Conservation (phyloP, 1,140 invertebrate genomes). For the Temnothorax nylanderi region DNA sequence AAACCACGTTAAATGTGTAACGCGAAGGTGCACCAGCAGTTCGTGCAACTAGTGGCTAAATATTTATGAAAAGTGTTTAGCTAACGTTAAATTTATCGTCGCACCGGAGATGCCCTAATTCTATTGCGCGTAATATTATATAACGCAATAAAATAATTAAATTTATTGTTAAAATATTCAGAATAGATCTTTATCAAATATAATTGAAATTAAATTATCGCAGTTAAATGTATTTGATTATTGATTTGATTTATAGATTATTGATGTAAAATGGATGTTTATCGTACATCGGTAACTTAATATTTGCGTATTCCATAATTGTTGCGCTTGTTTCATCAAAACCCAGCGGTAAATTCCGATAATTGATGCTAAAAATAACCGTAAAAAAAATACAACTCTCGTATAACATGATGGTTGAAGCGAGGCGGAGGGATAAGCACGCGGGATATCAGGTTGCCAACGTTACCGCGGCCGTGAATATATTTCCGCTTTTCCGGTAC, state of each 20-base stretch:
- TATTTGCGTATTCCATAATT: background rate
- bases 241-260: background rate
- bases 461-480: background rate
- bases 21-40: background rate
- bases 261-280: constrained; percentile 22
- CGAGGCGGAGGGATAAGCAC: background rate
- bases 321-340: background rate
- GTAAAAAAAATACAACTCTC: constrained; percentile 9
- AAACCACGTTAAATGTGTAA: constrained; percentile 9
- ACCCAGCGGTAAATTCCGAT: background rate
- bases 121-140: background rate
- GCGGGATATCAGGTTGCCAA: background rate
- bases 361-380: background rate
- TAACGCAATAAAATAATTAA: background rate
- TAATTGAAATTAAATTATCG: background rate
- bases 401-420: background rate
- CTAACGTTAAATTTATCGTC: constrained; percentile 2
- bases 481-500: background rate
- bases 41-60: constrained; percentile 21
- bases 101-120: background rate
- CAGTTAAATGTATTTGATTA: background rate
- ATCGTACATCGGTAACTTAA: background rate
- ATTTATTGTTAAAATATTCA: background rate
- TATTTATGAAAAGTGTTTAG: constrained; percentile 34
- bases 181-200: no score